These are phyloP conservation scores for Oncorhynchus kisutch DNA, from an alignment of 2,113 vertebrate genomes.

Conservation along the genomic window DNA sequence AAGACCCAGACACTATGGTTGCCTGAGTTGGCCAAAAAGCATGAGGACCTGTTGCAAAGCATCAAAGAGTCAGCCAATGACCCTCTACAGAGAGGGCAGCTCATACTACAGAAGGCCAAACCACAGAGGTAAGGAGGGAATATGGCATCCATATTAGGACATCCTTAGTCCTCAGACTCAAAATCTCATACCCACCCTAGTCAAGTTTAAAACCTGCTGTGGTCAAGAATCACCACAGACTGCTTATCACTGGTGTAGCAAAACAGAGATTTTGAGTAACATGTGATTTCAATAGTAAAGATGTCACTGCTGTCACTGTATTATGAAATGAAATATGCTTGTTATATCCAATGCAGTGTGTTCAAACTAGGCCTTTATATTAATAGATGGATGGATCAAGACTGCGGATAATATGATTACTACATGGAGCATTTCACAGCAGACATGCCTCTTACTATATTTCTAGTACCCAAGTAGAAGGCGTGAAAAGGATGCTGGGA, in stretches of 20 bases:
- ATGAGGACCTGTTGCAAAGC: conserved; percentile 69
- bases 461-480: conserved; percentile 62
- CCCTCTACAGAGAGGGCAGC: conserved; percentile 75
- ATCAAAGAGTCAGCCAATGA: conserved; percentile 68
- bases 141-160: background rate
- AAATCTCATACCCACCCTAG: too few relatives aligned
- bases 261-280: too few relatives aligned
- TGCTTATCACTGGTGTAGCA: too few relatives aligned
- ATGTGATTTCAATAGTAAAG: too few relatives aligned
- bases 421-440: background rate
- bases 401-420: background rate
- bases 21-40: conserved; percentile 64
- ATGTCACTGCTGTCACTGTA: too few relatives aligned
- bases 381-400: background rate
- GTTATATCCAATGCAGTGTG: too few relatives aligned
- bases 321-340: too few relatives aligned
- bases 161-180: too few relatives aligned
- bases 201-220: too few relatives aligned
- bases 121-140: conserved; percentile 70
- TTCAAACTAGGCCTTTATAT: background rate
- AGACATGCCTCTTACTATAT: background rate
- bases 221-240: too few relatives aligned
- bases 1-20: conserved; percentile 66
- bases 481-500: conserved; percentile 76
- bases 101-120: conserved; percentile 72